phyloP scores from a whole-genome alignment of 2,888 invertebrate genomes.

The Sipha maydis region DNA sequence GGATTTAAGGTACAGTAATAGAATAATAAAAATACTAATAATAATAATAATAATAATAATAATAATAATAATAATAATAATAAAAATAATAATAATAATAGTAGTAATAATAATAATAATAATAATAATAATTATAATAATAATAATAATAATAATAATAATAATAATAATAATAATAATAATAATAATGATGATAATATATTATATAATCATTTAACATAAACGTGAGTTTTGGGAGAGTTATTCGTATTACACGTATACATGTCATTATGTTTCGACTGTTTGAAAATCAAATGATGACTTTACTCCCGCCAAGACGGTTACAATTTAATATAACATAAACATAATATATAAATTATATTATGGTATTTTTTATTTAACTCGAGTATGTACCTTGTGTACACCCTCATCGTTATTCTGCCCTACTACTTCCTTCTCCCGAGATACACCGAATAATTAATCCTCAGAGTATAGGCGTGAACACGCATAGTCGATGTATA shows the following conservation, averaged over 20 bases:
- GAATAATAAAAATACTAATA: too few relatives aligned
- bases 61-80: too few relatives aligned
- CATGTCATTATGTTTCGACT: background rate
- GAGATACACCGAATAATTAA: conserved; percentile 3
- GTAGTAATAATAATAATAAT: background rate
- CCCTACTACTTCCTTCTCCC: too few relatives aligned
- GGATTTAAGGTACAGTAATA: background rate
- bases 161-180: too few relatives aligned
- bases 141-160: too few relatives aligned
- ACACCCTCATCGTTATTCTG: background rate
- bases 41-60: too few relatives aligned
- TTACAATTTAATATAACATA: background rate
- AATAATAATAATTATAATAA: too few relatives aligned
- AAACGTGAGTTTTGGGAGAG: background rate
- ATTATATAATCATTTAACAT: background rate
- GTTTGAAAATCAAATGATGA: background rate
- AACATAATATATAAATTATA: too few relatives aligned
- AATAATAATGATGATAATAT: background rate
- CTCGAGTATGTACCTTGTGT: background rate
- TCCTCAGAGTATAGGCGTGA: background rate
- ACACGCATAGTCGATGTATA: background rate
- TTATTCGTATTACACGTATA: too few relatives aligned
- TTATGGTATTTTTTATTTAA: background rate
- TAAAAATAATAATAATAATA: too few relatives aligned
- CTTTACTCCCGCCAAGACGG: background rate